These are phyloP conservation scores for Bos indicus DNA, from an alignment of 2,113 vertebrate species.

Conservation along the genomic window DNA sequence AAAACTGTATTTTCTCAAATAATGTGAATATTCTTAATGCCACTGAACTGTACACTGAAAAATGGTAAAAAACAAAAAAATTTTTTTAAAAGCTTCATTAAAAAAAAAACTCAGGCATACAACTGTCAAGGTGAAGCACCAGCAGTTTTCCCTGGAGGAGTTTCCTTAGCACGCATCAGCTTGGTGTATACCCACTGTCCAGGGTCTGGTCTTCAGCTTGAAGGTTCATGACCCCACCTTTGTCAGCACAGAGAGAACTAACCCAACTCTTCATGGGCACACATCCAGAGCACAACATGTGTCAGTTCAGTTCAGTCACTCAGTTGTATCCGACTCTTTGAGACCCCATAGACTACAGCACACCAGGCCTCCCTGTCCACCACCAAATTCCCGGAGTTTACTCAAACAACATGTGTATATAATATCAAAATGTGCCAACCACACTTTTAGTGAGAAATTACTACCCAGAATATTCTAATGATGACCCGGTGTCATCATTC, in stretches of 20 bases:
- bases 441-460: neutral
- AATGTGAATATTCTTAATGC: neutral
- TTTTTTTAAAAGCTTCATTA: neutral
- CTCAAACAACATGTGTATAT: neutral
- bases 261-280: neutral
- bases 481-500: neutral
- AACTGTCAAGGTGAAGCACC: neutral
- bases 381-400: neutral
- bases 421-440: neutral
- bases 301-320: neutral
- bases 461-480: neutral
- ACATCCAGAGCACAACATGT: neutral
- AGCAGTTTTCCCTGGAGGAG: neutral
- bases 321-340: neutral
- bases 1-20: neutral
- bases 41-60: neutral
- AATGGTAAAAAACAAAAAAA: neutral
- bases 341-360: neutral
- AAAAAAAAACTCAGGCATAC: neutral
- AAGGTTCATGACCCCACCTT: neutral
- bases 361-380: neutral
- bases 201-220: neutral
- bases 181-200: neutral
- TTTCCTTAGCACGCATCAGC: neutral
- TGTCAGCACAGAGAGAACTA: neutral